Base-by-base conservation (phyloP, 2,113 vertebrate species). In the Cyphomyrus plagiostoma region DNA sequence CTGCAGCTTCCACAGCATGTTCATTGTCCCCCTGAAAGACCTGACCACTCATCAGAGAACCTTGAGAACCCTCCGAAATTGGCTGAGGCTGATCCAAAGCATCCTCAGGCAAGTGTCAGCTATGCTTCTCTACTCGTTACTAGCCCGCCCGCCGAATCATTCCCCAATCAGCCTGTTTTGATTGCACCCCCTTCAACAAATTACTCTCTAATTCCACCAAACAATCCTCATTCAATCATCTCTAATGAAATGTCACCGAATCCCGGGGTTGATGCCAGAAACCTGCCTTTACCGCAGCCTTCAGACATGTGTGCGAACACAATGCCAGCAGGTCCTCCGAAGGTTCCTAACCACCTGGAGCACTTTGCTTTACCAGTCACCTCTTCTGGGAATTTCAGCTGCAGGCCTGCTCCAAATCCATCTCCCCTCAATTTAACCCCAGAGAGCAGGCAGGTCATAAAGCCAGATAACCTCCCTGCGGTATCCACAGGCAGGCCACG, bases 21-120 rank as follows among this genome's bases (percentile, higher is more conserved):
- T 23, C 58, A 91, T 4, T 56, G 30, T 35, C 46, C 84, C 19
- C 49, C 82, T 17, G 91, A 90, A 15, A 92, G 93, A 88, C 92
- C 92, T 0, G 92, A 95, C 5, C 93, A 95, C 11, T 91, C 95
- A 35, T 98, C 95, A 0, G 98, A 99, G 93, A 99, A 99, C 90
- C 94, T 99, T 26, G 98, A 99, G 93, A 99, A 98, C 92, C 98
- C 98, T 90, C 98, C 98, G 82, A 96, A 97, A 93, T 94, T 97
- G 93, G 97, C 96, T 87, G 97, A 97, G 58, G 95, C 95, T 21
- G 96, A 96, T 87, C 92, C 94, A 1, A 91, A 94, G 11, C 95
- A 94, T 45, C 92, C 95, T 30, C 98, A 98, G 96, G 96, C 96
- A 92, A 96, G 96, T 95, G 95, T 96, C 56, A 96, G 97, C 92